phyloP scores from a whole-genome alignment of 2,113 vertebrate genomes.

The zebrafish (Danio rerio) region DNA sequence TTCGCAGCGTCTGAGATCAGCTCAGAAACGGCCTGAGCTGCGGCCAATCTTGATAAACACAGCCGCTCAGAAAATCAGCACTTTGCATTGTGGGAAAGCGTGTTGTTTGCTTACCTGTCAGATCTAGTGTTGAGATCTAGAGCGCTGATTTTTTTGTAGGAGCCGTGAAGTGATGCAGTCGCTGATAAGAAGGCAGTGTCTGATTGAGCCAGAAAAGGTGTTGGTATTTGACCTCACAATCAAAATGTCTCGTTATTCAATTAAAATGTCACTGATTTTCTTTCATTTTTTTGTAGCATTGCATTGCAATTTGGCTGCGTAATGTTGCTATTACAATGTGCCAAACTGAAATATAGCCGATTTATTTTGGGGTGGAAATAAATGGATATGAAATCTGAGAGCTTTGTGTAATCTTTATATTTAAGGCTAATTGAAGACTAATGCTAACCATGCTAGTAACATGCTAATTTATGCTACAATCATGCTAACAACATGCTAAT shows the following conservation, averaged over 20 bases:
- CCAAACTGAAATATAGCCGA: not conserved
- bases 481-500: no score
- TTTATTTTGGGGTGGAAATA: not conserved
- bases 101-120: constrained; percentile 47
- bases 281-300: not conserved
- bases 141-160: not conserved
- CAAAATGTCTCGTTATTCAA: constrained; percentile 34
- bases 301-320: not conserved
- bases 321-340: not conserved
- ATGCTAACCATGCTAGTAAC: no score
- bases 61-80: constrained; percentile 54
- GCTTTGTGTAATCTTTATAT: no score
- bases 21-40: constrained; percentile 54
- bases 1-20: constrained; percentile 51
- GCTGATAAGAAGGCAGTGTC: not conserved
- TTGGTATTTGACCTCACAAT: constrained; percentile 40
- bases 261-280: not conserved
- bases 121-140: constrained; percentile 22
- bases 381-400: not conserved
- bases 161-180: constrained; percentile 15
- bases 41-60: constrained; percentile 69
- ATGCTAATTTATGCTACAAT: no score
- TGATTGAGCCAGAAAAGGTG: constrained; percentile 34
- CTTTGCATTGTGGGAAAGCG: constrained; percentile 43
- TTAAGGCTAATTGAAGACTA: no score